Conservation (phyloP, 64 coral and sea anemone species). For the Dendronephthya gigantea region DNA sequence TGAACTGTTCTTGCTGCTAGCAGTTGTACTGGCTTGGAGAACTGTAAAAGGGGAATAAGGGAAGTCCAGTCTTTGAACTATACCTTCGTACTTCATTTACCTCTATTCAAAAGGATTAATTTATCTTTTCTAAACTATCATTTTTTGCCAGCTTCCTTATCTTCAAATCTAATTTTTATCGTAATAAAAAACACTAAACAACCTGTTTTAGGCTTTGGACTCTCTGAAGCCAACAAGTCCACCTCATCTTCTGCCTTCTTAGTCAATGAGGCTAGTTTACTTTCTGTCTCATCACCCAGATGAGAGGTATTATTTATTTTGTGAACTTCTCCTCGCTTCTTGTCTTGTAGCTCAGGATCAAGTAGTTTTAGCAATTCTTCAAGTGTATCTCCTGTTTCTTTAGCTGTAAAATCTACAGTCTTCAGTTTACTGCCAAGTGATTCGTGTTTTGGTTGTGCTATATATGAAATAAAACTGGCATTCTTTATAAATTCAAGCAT, state of each 20-base stretch:
- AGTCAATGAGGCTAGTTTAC: background rate
- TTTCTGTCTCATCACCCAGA: background rate
- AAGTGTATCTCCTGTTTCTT: conserved; percentile 3
- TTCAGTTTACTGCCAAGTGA: background rate
- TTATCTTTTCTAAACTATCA: too few species aligned
- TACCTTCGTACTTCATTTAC: too few species aligned
- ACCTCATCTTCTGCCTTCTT: conserved; percentile 12
- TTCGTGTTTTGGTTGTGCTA: background rate
- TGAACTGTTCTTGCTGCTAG: too few species aligned
- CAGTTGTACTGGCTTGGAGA: too few species aligned
- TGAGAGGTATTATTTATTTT: background rate
- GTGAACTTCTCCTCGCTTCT: background rate
- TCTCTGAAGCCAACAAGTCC: background rate
- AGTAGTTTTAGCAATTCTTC: background rate
- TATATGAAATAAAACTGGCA: background rate
- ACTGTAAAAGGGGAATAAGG: too few species aligned
- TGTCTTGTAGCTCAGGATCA: background rate
- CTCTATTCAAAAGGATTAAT: too few species aligned
- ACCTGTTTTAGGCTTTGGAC: background rate
- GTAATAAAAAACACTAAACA: background rate
- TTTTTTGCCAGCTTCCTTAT: too few species aligned
- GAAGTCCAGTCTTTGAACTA: too few species aligned
- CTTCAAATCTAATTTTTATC: too few species aligned
- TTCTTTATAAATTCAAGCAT: too few species aligned
- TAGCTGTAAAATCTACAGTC: background rate